Evolutionary conservation across 2,888 invertebrate genomes (phyloP).

Genomic region (Teinopalpus imperialis): DNA sequence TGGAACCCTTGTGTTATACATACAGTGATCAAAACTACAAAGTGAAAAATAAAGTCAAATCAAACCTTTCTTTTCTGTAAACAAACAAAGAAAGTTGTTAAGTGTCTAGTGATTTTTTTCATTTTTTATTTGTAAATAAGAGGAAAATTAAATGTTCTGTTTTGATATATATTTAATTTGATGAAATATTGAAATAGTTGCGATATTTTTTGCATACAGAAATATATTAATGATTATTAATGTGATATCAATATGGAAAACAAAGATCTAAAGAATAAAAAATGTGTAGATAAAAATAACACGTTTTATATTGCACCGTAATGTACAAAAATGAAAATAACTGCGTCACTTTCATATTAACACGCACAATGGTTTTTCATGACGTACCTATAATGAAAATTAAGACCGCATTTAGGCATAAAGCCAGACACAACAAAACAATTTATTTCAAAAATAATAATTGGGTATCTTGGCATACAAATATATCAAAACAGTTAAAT

Average conservation of each 20-base stretch:
- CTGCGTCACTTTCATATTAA: slow-evolving; percentile 44
- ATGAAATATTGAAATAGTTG: no score
- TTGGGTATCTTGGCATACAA: not conserved
- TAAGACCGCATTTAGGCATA: slow-evolving; percentile 20
- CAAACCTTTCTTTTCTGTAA: slow-evolving; percentile 77
- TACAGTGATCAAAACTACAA: slow-evolving; percentile 15
- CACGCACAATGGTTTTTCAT: slow-evolving; percentile 31
- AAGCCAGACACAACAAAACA: slow-evolving; percentile 33
- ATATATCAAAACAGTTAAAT: slow-evolving; percentile 11
- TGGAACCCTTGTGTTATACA: no score
- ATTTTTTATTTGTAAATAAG: no score
- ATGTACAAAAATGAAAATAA: slow-evolving; percentile 40
- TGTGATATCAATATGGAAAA: no score
- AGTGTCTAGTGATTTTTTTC: slow-evolving; percentile 29
- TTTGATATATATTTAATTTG: no score
- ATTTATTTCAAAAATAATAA: slow-evolving; percentile 23
- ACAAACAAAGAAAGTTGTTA: slow-evolving; percentile 44
- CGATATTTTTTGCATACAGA: no score
- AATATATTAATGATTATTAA: no score
- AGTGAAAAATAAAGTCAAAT: slow-evolving; percentile 35
- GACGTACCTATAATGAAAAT: slow-evolving; percentile 29
- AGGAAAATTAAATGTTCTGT: no score
- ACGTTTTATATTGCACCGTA: slow-evolving; percentile 37
- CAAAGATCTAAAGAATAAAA: not conserved
- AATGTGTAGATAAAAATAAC: slow-evolving; percentile 23